These are phyloP conservation scores for Menura novaehollandiae DNA, from an alignment of 2,113 vertebrate genomes.

Conservation along the genomic window DNA sequence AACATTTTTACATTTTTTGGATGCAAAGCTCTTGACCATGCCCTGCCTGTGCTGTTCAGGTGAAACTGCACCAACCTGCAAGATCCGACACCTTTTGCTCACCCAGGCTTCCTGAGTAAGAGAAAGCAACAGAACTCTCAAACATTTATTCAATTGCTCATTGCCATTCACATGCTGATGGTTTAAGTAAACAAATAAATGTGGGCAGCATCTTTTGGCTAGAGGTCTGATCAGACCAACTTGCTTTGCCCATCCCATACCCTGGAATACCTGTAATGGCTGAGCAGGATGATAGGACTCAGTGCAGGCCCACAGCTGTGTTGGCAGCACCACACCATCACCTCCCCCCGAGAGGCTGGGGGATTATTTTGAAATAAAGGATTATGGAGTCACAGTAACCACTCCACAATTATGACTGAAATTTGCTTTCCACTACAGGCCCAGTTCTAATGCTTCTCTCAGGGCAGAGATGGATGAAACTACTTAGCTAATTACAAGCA, in stretches of 20 bases:
- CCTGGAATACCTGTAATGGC: neutral
- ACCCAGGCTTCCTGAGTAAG: neutral
- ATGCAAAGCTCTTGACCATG: neutral
- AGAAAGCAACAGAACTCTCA: neutral
- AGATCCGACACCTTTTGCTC: neutral
- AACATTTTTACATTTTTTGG: rapidly evolving
- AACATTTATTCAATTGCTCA: neutral
- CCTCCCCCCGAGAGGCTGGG: neutral
- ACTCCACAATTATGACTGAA: neutral
- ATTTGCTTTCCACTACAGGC: neutral
- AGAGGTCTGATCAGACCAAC: neutral
- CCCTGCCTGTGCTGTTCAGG: neutral
- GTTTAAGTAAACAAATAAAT: neutral
- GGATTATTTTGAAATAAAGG: neutral
- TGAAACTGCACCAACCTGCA: rapidly evolving
- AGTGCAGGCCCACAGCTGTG: neutral
- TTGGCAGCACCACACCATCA: neutral
- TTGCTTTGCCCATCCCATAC: neutral
- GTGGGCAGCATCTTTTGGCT: neutral
- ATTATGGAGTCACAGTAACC: neutral
- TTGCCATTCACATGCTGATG: neutral
- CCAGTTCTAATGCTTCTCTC: neutral
- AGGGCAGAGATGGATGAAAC: neutral
- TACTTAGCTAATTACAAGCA: neutral
- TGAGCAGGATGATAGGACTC: neutral